Base-by-base conservation (phyloP, 2,113 vertebrate species). In the Aplodontia rufa region DNA sequence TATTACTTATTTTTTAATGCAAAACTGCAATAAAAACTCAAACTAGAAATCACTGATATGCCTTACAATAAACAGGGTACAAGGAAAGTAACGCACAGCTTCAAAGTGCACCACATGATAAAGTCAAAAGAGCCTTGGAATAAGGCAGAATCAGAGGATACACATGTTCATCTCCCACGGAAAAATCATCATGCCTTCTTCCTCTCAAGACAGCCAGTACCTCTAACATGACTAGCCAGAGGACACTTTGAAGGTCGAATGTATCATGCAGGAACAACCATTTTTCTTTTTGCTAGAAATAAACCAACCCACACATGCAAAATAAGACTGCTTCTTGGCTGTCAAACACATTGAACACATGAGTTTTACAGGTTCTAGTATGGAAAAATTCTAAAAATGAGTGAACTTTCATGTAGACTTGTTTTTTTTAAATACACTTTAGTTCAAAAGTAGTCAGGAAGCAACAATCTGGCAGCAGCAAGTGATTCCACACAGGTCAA, bases 261-360 rank as follows among this genome's bases (percentile, higher is more conserved):
- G 28, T 66, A 60, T 47, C 68, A n/a, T 71, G 42, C 51, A 92
- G n/a, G 42, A 28, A 95, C 19, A 75, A 58, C 40, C 49, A 66
- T 66, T 90, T 96, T 92, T 82, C 71, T 58, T 83, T 93, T 51
- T 75, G 55, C 14, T 72, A 76, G 28, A 51, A 93, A 91, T 81
- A 93, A 75, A 72, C n/a, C 78, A 95, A 83, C 71, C 24, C 89
- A 96, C 72, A 94, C 55, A 93, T 81, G 81, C 66, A 90, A 97
- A 96, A 95, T 30, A 97, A 97, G 76, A 93, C 40, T 51, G 28
- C 4, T 69, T 66, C 93, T 64, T 91, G 74, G 91, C 84, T 90
- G 69, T 81, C 40, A 96, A 86, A 49, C 55, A 74, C 71, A 91
- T 4, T 72, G 71, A 95, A 87, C 74, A 82, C 47, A 78, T 32